Conservation (phyloP, 2,797 vertebrate genomes). For the Chromobotia macracanthus region DNA sequence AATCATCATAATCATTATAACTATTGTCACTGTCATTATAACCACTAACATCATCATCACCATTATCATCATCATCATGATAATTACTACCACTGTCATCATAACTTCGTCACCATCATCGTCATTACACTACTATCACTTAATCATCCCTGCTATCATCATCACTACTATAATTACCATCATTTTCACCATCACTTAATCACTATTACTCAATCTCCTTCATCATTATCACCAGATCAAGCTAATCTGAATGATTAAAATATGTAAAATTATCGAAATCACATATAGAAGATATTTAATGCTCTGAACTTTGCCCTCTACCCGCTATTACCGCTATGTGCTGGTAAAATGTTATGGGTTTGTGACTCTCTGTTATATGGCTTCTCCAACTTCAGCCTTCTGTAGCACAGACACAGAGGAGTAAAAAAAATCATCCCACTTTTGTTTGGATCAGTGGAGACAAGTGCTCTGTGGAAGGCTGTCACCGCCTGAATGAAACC, state of each 20-base stretch:
- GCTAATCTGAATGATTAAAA: background rate
- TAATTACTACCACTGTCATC: background rate
- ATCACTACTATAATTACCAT: background rate
- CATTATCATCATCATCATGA: background rate
- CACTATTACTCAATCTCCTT: background rate
- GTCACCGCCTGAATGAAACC: slow-evolving; percentile 43
- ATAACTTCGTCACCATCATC: too few relatives aligned
- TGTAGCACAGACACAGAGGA: slow-evolving; percentile 4
- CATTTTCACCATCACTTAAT: background rate
- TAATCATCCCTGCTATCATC: too few relatives aligned
- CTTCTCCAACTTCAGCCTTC: slow-evolving; percentile 4
- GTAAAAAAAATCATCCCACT: slow-evolving; percentile 32
- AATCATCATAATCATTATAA: background rate
- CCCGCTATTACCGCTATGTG: background rate
- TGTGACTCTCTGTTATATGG: slow-evolving; percentile 7
- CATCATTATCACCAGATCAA: background rate
- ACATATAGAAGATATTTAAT: background rate
- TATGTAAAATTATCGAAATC: background rate
- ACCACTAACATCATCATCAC: background rate
- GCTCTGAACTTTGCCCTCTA: background rate
- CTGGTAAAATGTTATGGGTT: background rate
- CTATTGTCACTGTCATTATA: background rate
- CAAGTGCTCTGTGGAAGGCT: slow-evolving; percentile 37
- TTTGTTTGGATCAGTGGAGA: slow-evolving; percentile 43
- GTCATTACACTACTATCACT: background rate